Percentiles rank a stretch among this genome's conserved stretches.
These are phyloP conservation scores for Odocoileus virginianus DNA, from an alignment of 2,113 vertebrate genomes.

Conservation along the genomic window DNA sequence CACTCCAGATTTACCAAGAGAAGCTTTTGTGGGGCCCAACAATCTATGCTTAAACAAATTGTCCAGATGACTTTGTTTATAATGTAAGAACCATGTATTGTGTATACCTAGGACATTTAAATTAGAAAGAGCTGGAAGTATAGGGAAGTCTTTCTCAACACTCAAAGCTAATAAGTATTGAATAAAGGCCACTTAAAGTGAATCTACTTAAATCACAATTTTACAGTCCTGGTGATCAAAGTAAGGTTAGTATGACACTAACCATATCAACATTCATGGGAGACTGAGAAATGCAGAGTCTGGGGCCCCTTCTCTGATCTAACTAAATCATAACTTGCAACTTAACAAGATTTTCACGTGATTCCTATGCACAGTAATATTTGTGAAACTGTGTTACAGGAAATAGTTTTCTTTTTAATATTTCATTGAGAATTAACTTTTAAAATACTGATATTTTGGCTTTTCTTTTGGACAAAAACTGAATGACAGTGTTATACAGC, in stretches of 20 bases:
- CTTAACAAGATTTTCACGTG: neutral
- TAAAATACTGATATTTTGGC: neutral
- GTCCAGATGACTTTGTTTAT: neutral
- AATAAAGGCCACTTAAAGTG: neutral
- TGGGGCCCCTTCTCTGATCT: neutral
- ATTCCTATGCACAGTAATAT: neutral
- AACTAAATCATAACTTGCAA: neutral
- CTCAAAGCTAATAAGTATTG: neutral
- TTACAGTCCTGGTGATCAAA: neutral
- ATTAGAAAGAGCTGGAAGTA: neutral
- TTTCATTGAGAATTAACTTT: slow-evolving; percentile 5
- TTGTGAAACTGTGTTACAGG: neutral
- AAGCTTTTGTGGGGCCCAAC: neutral
- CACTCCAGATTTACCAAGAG: neutral
- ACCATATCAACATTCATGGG: neutral
- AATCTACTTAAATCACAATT: neutral
- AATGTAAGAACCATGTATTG: neutral
- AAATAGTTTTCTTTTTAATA: neutral
- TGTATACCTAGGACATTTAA: neutral
- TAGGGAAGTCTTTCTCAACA: neutral
- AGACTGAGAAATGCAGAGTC: neutral
- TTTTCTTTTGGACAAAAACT: neutral
- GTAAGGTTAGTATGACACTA: neutral
- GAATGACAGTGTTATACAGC: neutral
- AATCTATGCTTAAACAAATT: neutral